A percentile compares a stretch with the other conserved stretches of the same genome.
phyloP scores from a whole-genome alignment of 2,113 vertebrate genomes.

The Zosterops borbonicus region DNA sequence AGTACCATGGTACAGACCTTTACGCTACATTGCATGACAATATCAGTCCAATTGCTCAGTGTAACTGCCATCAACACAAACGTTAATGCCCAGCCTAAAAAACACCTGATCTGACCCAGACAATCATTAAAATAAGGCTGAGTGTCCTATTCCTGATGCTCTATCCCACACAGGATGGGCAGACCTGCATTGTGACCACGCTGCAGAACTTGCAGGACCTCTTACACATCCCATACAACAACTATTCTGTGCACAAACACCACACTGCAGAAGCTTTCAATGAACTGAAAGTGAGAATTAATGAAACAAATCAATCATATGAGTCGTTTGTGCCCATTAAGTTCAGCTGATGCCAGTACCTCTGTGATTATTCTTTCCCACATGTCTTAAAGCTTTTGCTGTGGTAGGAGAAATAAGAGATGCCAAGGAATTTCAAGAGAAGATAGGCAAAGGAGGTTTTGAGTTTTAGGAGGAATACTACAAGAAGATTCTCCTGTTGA shows the following conservation, averaged over 20 bases:
- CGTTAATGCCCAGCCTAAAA: not conserved
- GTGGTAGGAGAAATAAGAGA: not conserved
- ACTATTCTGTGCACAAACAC: not conserved
- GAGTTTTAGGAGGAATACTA: not conserved
- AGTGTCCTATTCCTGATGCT: not conserved
- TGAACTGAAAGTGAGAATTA: not conserved
- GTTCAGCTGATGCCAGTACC: not conserved
- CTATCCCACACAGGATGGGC: not conserved
- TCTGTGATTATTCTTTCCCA: not conserved
- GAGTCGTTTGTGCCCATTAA: not conserved
- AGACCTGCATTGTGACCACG: not conserved
- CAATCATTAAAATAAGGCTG: not conserved
- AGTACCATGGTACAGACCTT: not conserved
- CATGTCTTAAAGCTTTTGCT: not conserved
- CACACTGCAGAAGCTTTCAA: not conserved
- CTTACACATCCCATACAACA: not conserved
- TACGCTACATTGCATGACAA: accelerated
- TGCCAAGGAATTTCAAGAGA: not conserved
- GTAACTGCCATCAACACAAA: not conserved
- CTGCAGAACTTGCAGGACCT: not conserved
- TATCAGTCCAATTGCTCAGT: not conserved
- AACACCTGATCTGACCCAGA: not conserved
- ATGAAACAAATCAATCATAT: not conserved
- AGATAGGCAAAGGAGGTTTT: not conserved
- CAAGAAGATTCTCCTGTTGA: not conserved